Conservation (phyloP, 2,888 invertebrate species). For the Bellardia bayeri region DNA sequence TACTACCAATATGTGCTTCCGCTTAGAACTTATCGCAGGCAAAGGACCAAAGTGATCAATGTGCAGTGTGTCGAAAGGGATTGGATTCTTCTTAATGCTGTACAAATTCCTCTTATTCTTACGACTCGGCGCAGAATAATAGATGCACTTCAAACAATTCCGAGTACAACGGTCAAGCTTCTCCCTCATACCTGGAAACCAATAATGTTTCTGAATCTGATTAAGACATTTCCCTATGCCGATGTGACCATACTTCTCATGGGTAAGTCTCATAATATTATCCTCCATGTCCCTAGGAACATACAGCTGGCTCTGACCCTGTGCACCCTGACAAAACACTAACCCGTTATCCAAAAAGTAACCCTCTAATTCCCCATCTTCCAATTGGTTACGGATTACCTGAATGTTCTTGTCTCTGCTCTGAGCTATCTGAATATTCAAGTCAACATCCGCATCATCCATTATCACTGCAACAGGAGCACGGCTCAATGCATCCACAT, state of each 20-base stretch:
- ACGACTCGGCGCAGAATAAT: conserved; percentile 1
- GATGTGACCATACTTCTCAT: conserved; percentile 56
- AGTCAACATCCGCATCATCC: conserved; percentile 61
- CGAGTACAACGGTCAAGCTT: neutral
- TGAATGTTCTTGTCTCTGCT: neutral
- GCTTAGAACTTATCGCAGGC: conserved; percentile 19
- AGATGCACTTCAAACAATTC: conserved; percentile 39
- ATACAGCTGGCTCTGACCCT: conserved; percentile 50
- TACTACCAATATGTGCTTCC: conserved; percentile 54
- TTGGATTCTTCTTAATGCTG: conserved; percentile 16
- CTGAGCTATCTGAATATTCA: conserved; percentile 61
- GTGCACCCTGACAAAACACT: conserved; percentile 9
- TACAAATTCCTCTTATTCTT: neutral
- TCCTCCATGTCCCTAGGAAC: conserved; percentile 67
- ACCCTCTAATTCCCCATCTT: neutral
- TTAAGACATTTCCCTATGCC: conserved; percentile 20
- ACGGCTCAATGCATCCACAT: conserved; percentile 23
- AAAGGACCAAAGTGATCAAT: conserved; percentile 39
- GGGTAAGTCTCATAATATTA: conserved; percentile 52
- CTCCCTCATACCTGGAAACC: conserved; percentile 39
- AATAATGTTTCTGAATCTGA: conserved; percentile 19
- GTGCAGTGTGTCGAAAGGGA: conserved; percentile 16
- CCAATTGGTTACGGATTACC: conserved; percentile 16
- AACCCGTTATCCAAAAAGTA: conserved; percentile 11
- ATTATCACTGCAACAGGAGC: conserved; percentile 2